These are phyloP conservation scores for Entomobrya multifasciata DNA, from an alignment of 2,888 invertebrate species.

Conservation along the genomic window DNA sequence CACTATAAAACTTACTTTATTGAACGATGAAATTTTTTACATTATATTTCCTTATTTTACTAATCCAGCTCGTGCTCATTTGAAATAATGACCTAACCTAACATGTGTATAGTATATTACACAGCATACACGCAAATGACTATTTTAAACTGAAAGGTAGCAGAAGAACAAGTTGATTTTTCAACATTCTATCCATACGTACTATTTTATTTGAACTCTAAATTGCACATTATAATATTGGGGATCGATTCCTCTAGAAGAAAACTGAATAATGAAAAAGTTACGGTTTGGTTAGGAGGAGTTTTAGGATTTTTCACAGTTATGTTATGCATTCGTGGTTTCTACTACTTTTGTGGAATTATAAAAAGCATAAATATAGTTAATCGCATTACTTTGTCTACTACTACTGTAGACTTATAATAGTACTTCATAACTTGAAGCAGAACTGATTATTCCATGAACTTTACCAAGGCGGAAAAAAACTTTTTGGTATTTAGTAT, in stretches of 20 bases:
- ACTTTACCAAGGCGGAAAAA: too few species aligned
- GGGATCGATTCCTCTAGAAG: background rate
- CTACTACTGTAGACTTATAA: too few species aligned
- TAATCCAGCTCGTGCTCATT: slow-evolving; percentile 60
- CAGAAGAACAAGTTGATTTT: slow-evolving; percentile 33
- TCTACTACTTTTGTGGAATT: too few species aligned
- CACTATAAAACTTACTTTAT: background rate
- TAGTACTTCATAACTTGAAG: too few species aligned
- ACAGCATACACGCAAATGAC: slow-evolving; percentile 35
- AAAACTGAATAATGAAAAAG: background rate
- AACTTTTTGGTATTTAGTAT: too few species aligned
- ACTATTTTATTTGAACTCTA: slow-evolving; percentile 62
- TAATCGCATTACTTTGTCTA: too few species aligned
- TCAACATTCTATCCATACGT: slow-evolving; percentile 21
- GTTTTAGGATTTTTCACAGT: background rate
- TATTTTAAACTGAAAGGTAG: slow-evolving; percentile 47
- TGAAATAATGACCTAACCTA: too few species aligned
- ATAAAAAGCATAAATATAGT: too few species aligned
- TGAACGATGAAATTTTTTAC: background rate
- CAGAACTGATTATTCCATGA: too few species aligned
- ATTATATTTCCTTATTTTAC: slow-evolving; percentile 15
- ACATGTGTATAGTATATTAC: background rate
- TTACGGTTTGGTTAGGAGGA: too few species aligned
- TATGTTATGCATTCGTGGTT: background rate
- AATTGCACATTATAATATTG: slow-evolving; percentile 63